phyloP scores from a whole-genome alignment of 2,113 vertebrate species.

The Phodopus roborovskii region DNA sequence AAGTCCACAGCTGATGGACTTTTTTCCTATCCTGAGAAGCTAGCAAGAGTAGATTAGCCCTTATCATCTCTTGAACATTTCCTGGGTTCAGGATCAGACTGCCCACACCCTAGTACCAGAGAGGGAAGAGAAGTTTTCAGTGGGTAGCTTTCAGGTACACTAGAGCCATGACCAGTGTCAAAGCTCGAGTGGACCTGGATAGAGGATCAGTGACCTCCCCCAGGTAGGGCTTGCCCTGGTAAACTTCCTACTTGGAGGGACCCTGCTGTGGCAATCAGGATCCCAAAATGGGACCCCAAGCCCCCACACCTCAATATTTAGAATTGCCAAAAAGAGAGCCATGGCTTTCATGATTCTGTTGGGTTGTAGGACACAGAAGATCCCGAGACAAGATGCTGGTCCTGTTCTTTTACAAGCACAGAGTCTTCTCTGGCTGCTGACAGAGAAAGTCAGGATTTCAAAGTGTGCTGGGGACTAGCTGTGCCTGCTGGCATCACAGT shows the following conservation, averaged over 20 bases:
- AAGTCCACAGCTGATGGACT: not conserved
- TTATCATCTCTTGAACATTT: not conserved
- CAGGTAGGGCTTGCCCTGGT: not conserved
- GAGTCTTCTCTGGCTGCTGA: slow-evolving; percentile 1
- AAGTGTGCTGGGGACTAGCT: not conserved
- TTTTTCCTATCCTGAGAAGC: not conserved
- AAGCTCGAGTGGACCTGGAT: not conserved
- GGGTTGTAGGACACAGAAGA: fast-evolving
- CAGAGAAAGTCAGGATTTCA: not conserved
- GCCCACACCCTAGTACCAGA: not conserved
- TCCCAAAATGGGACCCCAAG: not conserved
- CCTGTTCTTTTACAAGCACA: not conserved
- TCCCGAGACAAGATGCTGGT: not conserved
- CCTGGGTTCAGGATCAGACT: not conserved
- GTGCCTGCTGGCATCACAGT: not conserved
- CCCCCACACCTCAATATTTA: not conserved
- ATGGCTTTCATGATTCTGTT: not conserved
- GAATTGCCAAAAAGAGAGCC: not conserved
- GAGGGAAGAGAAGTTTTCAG: not conserved
- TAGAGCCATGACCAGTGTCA: not conserved
- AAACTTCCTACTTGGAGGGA: not conserved
- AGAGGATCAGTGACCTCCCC: not conserved
- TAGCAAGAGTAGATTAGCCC: not conserved
- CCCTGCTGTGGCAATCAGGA: not conserved
- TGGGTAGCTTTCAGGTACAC: not conserved